Evolutionary conservation across 2,797 vertebrate species (phyloP).

Genomic region (Phylloscopus collybita): DNA sequence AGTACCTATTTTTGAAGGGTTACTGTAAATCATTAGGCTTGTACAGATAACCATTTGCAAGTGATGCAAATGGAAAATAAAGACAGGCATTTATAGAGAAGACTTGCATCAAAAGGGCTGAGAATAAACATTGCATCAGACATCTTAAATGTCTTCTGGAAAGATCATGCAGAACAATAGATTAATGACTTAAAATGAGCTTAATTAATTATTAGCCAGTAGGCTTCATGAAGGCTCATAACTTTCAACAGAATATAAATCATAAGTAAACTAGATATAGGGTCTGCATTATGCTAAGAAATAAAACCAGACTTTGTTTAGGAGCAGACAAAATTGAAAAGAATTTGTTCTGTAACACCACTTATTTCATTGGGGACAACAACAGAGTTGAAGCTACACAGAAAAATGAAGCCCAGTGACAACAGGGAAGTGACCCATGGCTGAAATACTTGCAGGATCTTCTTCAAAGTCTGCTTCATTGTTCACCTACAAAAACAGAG

Average conservation of each 20-base stretch:
- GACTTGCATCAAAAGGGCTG: conserved; percentile 9
- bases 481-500: neutral
- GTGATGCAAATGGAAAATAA: conserved; percentile 43
- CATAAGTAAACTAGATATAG: conserved; percentile 46
- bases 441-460: neutral
- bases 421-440: neutral
- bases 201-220: conserved; percentile 65
- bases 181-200: conserved; percentile 48
- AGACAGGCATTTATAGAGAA: neutral
- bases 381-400: neutral
- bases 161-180: conserved; percentile 46
- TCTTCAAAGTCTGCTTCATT: neutral
- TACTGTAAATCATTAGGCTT: conserved; percentile 55
- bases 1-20: conserved; percentile 13
- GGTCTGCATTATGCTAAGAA: neutral
- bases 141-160: conserved; percentile 39
- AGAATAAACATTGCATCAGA: conserved; percentile 49
- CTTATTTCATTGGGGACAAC: neutral
- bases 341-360: neutral
- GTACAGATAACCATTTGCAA: conserved; percentile 13
- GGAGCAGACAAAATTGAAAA: neutral
- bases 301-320: conserved; percentile 17
- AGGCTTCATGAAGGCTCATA: conserved; percentile 25
- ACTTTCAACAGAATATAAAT: conserved; percentile 43
- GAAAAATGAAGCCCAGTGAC: neutral